Percentiles rank a stretch among this genome's conserved stretches.
phyloP scores from a whole-genome alignment of 2,113 vertebrate genomes.

The Centrocercus urophasianus region DNA sequence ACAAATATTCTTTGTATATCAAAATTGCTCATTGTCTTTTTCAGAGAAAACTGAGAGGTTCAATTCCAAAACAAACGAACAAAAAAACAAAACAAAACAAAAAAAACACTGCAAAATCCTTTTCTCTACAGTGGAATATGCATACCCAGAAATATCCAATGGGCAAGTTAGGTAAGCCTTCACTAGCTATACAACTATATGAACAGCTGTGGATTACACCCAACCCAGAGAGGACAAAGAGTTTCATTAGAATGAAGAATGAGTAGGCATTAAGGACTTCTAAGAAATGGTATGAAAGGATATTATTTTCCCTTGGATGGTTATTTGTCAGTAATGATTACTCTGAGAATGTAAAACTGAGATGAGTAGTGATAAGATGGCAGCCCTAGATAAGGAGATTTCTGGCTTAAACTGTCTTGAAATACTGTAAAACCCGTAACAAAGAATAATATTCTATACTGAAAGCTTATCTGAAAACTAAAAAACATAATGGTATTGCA shows the following conservation, averaged over 20 bases:
- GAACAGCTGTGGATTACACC: rapidly evolving
- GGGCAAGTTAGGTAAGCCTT: neutral
- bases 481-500: neutral
- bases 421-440: neutral
- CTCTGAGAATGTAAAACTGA: neutral
- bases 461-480: neutral
- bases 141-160: neutral
- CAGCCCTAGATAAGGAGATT: neutral
- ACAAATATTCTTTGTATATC: neutral
- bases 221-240: neutral
- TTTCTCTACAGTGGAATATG: neutral
- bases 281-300: no score
- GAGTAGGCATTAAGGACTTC: neutral
- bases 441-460: neutral
- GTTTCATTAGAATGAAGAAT: neutral
- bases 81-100: neutral
- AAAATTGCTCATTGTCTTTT: neutral
- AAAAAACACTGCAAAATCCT: neutral
- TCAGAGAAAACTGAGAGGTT: neutral
- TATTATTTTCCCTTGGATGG: neutral
- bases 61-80: neutral
- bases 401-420: neutral
- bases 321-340: neutral
- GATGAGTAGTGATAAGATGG: neutral
- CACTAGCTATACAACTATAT: neutral